These are phyloP conservation scores for Amorpha juglandis DNA, from an alignment of 2,888 invertebrate genomes.

Conservation along the genomic window DNA sequence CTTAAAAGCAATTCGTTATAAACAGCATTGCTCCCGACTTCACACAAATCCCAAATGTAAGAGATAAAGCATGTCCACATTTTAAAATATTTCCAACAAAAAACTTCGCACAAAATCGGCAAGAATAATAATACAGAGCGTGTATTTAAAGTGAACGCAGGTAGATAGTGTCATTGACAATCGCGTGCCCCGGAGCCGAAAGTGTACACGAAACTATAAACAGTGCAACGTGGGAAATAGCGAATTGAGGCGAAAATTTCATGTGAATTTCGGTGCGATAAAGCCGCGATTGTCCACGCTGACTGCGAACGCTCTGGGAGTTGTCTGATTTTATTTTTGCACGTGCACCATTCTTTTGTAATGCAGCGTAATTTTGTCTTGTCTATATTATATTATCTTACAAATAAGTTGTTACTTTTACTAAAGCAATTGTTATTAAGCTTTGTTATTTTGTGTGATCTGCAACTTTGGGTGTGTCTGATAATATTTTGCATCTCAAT, in stretches of 20 bases:
- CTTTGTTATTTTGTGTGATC: neutral
- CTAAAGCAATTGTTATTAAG: neutral
- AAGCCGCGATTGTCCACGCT: slow-evolving; percentile 51
- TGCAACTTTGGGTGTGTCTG: too few relatives aligned
- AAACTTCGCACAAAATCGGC: slow-evolving; percentile 47
- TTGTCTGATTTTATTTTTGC: slow-evolving; percentile 47
- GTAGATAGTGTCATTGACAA: slow-evolving; percentile 70
- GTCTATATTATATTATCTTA: neutral
- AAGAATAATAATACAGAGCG: slow-evolving; percentile 54
- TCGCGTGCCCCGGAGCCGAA: slow-evolving; percentile 55
- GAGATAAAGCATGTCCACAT: slow-evolving; percentile 26
- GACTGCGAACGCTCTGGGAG: slow-evolving; percentile 45
- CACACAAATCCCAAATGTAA: slow-evolving; percentile 23
- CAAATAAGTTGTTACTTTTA: neutral
- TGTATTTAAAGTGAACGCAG: slow-evolving; percentile 62
- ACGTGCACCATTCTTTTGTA: slow-evolving; percentile 49
- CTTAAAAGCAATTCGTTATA: slow-evolving; percentile 1
- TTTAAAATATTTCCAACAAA: slow-evolving; percentile 25
- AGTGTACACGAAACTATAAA: slow-evolving; percentile 59
- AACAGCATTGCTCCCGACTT: neutral
- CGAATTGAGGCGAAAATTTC: slow-evolving; percentile 53
- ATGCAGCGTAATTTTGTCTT: slow-evolving; percentile 51
- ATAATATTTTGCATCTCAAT: too few relatives aligned
- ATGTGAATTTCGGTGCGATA: slow-evolving; percentile 53
- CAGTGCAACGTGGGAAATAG: slow-evolving; percentile 46